Evolutionary conservation across 2,888 invertebrate genomes (phyloP), one percentile per base, ranked within the genome.

Genomic region (Amiota minor): DNA sequence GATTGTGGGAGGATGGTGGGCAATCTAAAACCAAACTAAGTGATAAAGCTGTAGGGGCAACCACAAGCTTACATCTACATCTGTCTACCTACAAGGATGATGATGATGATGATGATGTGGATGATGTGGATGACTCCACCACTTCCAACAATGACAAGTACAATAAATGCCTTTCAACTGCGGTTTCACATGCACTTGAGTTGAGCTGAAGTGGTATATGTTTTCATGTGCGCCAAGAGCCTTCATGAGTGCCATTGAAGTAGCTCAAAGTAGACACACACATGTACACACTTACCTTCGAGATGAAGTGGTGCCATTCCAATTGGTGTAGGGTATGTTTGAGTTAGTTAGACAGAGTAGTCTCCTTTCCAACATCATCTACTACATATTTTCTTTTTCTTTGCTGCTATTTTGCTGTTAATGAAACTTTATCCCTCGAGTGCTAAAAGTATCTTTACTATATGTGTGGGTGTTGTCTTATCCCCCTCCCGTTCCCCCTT

Each of bases 111-210:
- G 35, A 35, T n/a, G 35, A 62, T 12, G 35, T 23, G 35, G 14
- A 62, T 6, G 11, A 16, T 23, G 50, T 18, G 12, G 49, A 67
- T 18, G 18, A 35, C 35, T 35, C 35, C 35, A 35, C 35, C 35
- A 35, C 35, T 35, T 35, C 20, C 83, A 81, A 85, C 84, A 85
- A 84, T 81, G 83, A 82, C 83, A 83, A 84, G 86, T 83, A 86
- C 86, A 81, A 86, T 85, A 86, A 84, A 86, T 84, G 84, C 86
- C 83, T 86, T 83, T 86, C 85, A 86, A 85, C 84, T 86, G 84
- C 83, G 86, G 84, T 84, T 85, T 84, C 86, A 86, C 84, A 84
- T 84, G 86, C 86, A 85, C 86, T 86, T 84, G 85, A 84, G 83
- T 78, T 77, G 77, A 79, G 82, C 79, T 77, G 77, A 80, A 83